Evolutionary conservation across 2,888 invertebrate species (phyloP).

Genomic region (Disparrhopalites patrizii): DNA sequence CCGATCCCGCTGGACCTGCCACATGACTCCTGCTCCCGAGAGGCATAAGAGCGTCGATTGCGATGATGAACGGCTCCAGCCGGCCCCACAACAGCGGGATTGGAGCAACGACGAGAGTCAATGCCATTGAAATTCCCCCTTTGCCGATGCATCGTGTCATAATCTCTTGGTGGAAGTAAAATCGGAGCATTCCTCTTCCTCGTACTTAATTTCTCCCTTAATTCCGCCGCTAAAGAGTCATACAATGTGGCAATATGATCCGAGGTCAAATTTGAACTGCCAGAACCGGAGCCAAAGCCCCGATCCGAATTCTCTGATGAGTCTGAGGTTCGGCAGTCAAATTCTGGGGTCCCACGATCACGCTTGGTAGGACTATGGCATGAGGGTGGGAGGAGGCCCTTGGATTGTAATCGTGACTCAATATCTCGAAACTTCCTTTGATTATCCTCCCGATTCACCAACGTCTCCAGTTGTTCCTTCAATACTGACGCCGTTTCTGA

Average conservation of each 20-base stretch:
- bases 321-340: slow-evolving; percentile 48
- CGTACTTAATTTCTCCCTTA: slow-evolving; percentile 66
- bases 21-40: slow-evolving; percentile 59
- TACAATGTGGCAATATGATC: slow-evolving; percentile 69
- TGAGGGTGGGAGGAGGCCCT: slow-evolving; percentile 51
- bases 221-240: slow-evolving; percentile 85
- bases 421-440: slow-evolving; percentile 79
- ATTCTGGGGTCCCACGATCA: slow-evolving; percentile 47
- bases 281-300: slow-evolving; percentile 48
- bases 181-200: slow-evolving; percentile 62
- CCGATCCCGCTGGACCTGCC: slow-evolving; percentile 85
- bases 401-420: slow-evolving; percentile 59
- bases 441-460: slow-evolving; percentile 77
- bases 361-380: slow-evolving; percentile 34
- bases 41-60: slow-evolving; percentile 43
- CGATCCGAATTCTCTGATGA: slow-evolving; percentile 48
- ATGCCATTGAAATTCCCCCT: slow-evolving; percentile 72
- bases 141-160: slow-evolving; percentile 82
- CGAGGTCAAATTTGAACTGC: slow-evolving; percentile 46
- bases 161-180: slow-evolving; percentile 86
- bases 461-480: slow-evolving; percentile 74
- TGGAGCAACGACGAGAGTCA: slow-evolving; percentile 65
- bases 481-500: slow-evolving; percentile 86
- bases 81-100: slow-evolving; percentile 63
- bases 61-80: slow-evolving; percentile 32